These are phyloP conservation scores for Panthera leo DNA, from an alignment of 2,113 vertebrate species.

Conservation along the genomic window DNA sequence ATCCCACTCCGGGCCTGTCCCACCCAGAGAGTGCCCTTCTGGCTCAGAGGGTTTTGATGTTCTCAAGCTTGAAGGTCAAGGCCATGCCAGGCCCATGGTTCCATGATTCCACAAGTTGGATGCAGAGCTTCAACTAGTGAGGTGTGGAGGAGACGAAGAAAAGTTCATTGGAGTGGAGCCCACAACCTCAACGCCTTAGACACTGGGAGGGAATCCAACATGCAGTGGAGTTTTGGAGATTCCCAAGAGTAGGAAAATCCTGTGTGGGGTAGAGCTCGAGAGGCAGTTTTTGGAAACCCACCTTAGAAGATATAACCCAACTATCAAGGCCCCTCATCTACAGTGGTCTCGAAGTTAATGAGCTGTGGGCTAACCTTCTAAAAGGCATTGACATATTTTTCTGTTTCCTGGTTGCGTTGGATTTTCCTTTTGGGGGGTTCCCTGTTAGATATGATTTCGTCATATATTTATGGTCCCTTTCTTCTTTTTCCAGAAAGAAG, in stretches of 20 bases:
- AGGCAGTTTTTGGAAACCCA: background rate
- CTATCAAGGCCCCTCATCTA: fast-evolving
- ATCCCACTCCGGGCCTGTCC: background rate
- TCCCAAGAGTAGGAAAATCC: background rate
- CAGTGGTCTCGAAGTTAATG: background rate
- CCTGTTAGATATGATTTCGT: background rate
- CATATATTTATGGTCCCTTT: no score
- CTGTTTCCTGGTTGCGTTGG: background rate
- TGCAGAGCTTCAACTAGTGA: background rate
- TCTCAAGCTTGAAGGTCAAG: background rate
- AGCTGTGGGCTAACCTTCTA: background rate
- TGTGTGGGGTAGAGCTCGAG: background rate
- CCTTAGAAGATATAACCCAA: background rate
- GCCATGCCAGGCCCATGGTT: background rate
- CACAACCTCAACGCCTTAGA: background rate
- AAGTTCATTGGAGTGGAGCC: fast-evolving
- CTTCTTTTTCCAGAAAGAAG: background rate
- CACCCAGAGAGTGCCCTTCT: background rate
- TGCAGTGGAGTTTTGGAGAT: background rate
- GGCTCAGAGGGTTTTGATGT: background rate
- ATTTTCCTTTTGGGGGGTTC: background rate
- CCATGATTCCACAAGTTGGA: background rate
- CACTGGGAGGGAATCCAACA: no score
- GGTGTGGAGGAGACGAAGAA: background rate
- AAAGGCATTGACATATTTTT: background rate